phyloP scores from a whole-genome alignment of 2,113 vertebrate genomes.

The Stictonetta naevosa region DNA sequence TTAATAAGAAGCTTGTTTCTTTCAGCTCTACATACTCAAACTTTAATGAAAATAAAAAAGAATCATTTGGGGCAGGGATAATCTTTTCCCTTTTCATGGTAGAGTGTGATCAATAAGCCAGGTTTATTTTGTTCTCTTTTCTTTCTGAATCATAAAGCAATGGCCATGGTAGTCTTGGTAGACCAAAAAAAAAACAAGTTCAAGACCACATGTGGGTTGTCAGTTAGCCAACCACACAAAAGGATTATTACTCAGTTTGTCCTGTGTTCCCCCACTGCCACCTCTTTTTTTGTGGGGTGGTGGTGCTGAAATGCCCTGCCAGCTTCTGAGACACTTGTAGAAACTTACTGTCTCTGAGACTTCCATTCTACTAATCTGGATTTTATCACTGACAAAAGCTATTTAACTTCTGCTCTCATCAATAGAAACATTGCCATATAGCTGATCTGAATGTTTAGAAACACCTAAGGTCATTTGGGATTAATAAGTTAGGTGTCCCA shows the following conservation, averaged over 20 bases:
- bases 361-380: background rate
- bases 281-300: background rate
- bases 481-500: background rate
- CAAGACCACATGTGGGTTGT: background rate
- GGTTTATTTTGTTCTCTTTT: background rate
- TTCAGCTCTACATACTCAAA: background rate
- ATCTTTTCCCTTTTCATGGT: background rate
- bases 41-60: background rate
- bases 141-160: background rate
- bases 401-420: background rate
- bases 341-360: background rate
- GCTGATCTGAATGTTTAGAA: background rate
- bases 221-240: background rate
- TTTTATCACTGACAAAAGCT: background rate
- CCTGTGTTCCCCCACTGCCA: background rate
- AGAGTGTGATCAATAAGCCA: background rate
- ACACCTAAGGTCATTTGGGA: background rate
- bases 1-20: background rate
- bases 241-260: background rate
- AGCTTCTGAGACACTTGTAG: background rate
- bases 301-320: background rate
- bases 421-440: background rate
- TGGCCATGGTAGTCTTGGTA: background rate
- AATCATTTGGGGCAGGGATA: background rate
- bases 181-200: background rate